Conservation (phyloP, 2,113 vertebrate species). For the Gallinago media region DNA sequence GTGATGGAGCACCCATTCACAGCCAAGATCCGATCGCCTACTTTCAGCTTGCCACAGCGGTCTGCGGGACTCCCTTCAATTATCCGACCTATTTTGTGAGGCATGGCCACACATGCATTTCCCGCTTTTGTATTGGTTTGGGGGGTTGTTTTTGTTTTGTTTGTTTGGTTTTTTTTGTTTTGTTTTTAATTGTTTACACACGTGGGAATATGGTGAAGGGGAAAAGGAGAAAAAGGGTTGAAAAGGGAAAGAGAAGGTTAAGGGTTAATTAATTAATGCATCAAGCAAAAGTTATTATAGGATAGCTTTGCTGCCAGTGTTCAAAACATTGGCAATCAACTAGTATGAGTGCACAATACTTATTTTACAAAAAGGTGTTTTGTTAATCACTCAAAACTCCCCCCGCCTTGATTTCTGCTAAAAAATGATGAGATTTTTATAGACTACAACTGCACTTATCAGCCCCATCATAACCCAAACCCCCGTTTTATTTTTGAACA, state of each 20-base stretch:
- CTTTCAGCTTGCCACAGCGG: constrained; percentile 98
- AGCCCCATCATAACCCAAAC: constrained; percentile 6
- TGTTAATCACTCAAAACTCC: neutral
- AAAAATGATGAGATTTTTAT: constrained; percentile 5
- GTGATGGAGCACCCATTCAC: constrained; percentile 98
- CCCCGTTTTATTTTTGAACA: neutral
- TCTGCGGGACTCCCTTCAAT: constrained; percentile 99
- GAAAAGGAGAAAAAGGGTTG: constrained; percentile 84
- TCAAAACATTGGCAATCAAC: constrained; percentile 81
- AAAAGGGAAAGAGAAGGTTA: constrained; percentile 89
- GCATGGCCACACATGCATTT: constrained; percentile 99
- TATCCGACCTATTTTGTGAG: constrained; percentile 99
- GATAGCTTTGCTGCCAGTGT: constrained; percentile 75
- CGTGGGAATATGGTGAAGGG: constrained; percentile 74
- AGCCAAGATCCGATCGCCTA: constrained; percentile 98
- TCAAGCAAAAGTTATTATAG: constrained; percentile 87
- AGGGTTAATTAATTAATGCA: constrained; percentile 90
- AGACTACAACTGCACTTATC: constrained; percentile 18
- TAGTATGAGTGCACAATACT: neutral
- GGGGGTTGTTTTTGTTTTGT: constrained; percentile 58
- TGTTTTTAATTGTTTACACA: constrained; percentile 72
- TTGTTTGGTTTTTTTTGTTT: constrained; percentile 5
- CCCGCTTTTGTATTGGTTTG: constrained; percentile 90
- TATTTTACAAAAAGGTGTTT: neutral
- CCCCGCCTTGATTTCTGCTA: neutral